Evolutionary conservation across 2,113 vertebrate genomes (phyloP), one percentile per base, ranked within the genome.

Genomic region (Antechinus flavipes): DNA sequence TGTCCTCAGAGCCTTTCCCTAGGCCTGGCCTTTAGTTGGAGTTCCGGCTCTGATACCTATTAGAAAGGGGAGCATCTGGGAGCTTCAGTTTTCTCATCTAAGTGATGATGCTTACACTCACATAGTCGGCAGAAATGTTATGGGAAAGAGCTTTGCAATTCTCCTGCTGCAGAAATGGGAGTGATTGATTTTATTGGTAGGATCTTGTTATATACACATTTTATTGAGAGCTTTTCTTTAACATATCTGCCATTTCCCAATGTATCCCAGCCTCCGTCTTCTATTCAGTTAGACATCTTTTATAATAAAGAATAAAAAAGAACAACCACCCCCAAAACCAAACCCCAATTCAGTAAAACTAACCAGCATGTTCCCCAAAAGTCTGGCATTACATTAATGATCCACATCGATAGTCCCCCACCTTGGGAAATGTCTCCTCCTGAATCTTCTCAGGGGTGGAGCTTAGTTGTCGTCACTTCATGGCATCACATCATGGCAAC

Each of bases 71-170:
- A 96, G 58, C 47, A n/a, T 94, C 53, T 68, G 61, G 26, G 55
- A 91, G 14, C 54, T 46, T 94, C 46, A 16, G 19, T 94, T 96
- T 95, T 68, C 90, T 94, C 54, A 53, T 96, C n/a, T 91, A 95
- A 97, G 91, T 55, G n/a, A 94, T 76, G 91, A 91, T 84, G 50
- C 4, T 68, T 16, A 12, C 30, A 68, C 30, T 68, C 35, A 68
- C 61, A 68, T 14, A 35, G 30, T 68, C 16, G 4, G 35, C 14
- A 68, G 27, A 6, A 42, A 22, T 22, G 16, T 76, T 42, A 42
- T 42, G 14, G 61, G 3, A 35, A 68, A 16, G 61, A 68, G 12
- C 35, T 42, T 76, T 76, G 35, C 22, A 76, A 22, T 22, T 22
- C 16, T 76, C n/a, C 27, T 76, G 35, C 68, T 42, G 19, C 35